These are phyloP conservation scores for Suncus etruscus DNA, from an alignment of 2,113 vertebrate genomes.

Conservation along the genomic window DNA sequence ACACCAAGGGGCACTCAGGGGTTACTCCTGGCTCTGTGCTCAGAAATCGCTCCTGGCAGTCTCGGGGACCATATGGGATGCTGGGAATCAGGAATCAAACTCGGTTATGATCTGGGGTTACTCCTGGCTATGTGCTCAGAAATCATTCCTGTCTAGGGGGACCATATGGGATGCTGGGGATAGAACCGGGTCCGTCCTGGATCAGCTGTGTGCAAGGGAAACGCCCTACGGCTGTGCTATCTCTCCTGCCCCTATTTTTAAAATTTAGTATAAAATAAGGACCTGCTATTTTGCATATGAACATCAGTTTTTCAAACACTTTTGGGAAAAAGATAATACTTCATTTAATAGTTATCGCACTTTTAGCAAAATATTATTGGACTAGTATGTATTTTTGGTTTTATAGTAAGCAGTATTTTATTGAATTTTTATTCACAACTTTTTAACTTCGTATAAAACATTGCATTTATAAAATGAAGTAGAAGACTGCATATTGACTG, in stretches of 20 bases:
- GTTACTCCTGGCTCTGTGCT: too few relatives aligned
- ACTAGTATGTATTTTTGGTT: slow-evolving; percentile 8
- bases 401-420: not conserved
- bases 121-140: too few relatives aligned
- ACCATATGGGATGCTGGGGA: too few relatives aligned
- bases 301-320: not conserved
- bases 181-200: too few relatives aligned
- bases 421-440: slow-evolving; percentile 42
- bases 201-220: too few relatives aligned
- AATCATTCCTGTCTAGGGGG: too few relatives aligned
- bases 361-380: slow-evolving; percentile 22
- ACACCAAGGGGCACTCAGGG: too few relatives aligned
- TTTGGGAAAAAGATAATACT: not conserved
- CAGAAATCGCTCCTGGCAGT: too few relatives aligned
- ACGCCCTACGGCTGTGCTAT: too few relatives aligned
- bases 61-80: too few relatives aligned
- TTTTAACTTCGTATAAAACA: slow-evolving; percentile 54
- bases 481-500: not conserved
- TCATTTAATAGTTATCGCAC: not conserved
- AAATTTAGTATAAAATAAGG: not conserved
- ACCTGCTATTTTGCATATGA: not conserved
- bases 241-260: slow-evolving; percentile 24
- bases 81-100: too few relatives aligned
- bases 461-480: not conserved
- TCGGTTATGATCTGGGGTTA: too few relatives aligned